Base-by-base conservation (phyloP, 2,888 invertebrate genomes). In the Agriotes lineatus region DNA sequence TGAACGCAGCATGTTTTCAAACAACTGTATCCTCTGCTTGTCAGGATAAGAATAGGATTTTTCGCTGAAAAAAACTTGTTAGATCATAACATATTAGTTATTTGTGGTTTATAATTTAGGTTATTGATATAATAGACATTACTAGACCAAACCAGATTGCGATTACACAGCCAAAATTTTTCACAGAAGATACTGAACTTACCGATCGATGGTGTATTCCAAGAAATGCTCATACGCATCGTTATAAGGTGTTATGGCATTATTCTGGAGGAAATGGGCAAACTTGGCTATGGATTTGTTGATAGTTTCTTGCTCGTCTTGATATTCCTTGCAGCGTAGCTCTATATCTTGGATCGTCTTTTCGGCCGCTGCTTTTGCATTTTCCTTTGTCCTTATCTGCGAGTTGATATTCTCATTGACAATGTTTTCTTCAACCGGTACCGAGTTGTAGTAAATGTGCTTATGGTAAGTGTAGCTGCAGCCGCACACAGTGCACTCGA, bases 361-460 rank as follows among this genome's bases (percentile, higher is more conserved):
- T 33, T 59, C 45, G 0, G 12, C 42, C 5, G 69, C 67, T 18
- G 62, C 61, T 6, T 69, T 69, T 9, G 61, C 58, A 30, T 73
- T 72, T 62, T 80, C 75, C 56, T 76, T 79, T 2, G 65, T 70
- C 7, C 69, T 70, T 16, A 82, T 77, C 60, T 73, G 77, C n/a
- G 69, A 61, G 20, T 77, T 70, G 6, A 82, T 72, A 22, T 72
- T 74, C 9, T 72, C 68, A 65, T 82, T 80, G 16, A 73, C 71
- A 37, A 79, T 75, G 42, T 73, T 73, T 6, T 71, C 74, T 45
- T 79, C 72, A 30, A 75, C 70, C 5, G 78, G 77, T 66, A 77
- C 74, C 1, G 80, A 80, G 69, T 77, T 72, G 62, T 82, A 82
- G 59, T 82, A 82, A 30, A 83, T 76, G 63, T 83, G 82, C 80